Conservation (phyloP, 2,113 vertebrate species). For the Hymenochirus boettgeri region DNA sequence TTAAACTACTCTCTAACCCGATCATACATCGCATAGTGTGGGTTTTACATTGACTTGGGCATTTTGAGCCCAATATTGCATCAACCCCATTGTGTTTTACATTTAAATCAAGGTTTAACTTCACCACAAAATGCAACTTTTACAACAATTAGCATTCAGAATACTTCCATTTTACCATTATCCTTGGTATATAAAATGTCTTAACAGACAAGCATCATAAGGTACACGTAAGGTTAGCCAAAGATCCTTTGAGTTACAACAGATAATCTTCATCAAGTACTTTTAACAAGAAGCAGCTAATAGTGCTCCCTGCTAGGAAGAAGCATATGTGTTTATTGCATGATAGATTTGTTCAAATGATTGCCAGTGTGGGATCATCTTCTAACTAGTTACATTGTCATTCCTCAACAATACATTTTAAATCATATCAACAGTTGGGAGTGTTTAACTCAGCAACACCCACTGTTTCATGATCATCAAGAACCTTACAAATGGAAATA, state of each 20-base stretch:
- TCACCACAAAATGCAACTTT: no score
- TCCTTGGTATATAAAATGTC: background rate
- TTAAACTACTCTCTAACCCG: no score
- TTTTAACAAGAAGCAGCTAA: slow-evolving; percentile 17
- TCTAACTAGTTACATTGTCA: background rate
- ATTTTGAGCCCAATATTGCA: no score
- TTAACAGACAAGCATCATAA: slow-evolving; percentile 4
- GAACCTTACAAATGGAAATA: background rate
- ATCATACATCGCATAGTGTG: no score
- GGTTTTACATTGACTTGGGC: no score
- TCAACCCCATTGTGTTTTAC: no score
- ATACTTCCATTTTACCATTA: no score
- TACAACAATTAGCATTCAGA: no score
- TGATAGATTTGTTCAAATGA: slow-evolving; percentile 17
- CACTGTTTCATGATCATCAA: background rate
- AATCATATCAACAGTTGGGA: background rate
- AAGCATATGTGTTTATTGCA: slow-evolving; percentile 27
- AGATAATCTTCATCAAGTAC: slow-evolving; percentile 13
- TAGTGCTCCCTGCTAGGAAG: slow-evolving; percentile 7
- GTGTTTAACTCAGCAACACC: background rate
- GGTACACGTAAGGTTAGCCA: slow-evolving; percentile 1
- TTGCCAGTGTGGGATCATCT: slow-evolving; percentile 9
- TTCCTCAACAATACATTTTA: slow-evolving; percentile 1
- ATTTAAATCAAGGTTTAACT: no score
- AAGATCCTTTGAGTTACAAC: slow-evolving; percentile 6